A percentile compares a stretch with the other conserved stretches of the same genome.
These are phyloP conservation scores for Leucoraja ocellata DNA, from an alignment of 2,797 vertebrate species.

Conservation along the genomic window DNA sequence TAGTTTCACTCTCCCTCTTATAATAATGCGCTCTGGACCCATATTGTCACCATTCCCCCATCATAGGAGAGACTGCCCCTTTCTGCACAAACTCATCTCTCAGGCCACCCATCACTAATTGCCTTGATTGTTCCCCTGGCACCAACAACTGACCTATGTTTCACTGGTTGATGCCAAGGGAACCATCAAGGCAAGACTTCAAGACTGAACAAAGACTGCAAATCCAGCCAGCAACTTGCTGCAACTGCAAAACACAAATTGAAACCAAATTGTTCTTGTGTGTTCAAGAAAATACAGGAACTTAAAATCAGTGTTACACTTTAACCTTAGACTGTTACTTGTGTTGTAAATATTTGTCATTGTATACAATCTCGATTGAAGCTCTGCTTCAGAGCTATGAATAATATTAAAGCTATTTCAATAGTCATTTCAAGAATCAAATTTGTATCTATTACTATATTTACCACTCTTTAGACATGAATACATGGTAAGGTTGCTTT, in stretches of 20 bases:
- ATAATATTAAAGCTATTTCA: background rate
- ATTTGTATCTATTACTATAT: too few species aligned
- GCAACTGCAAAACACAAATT: background rate
- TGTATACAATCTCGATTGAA: background rate
- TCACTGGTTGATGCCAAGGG: background rate
- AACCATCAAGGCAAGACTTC: background rate
- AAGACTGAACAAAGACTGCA: background rate
- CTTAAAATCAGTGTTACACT: background rate
- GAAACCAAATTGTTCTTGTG: background rate
- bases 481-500: background rate
- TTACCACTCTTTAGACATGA: background rate
- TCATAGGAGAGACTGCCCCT: background rate
- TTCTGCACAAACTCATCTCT: background rate
- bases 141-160: background rate
- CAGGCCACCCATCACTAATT: background rate
- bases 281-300: background rate
- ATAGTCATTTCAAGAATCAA: constrained; percentile 12
- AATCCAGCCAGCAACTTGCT: background rate
- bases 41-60: background rate
- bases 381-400: background rate
- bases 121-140: too few species aligned
- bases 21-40: background rate
- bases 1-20: background rate
- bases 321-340: background rate
- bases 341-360: background rate